Evolutionary conservation across 1,140 invertebrate species (phyloP), one percentile per base, ranked within the genome.

Genomic region (Eupeodes corollae): DNA sequence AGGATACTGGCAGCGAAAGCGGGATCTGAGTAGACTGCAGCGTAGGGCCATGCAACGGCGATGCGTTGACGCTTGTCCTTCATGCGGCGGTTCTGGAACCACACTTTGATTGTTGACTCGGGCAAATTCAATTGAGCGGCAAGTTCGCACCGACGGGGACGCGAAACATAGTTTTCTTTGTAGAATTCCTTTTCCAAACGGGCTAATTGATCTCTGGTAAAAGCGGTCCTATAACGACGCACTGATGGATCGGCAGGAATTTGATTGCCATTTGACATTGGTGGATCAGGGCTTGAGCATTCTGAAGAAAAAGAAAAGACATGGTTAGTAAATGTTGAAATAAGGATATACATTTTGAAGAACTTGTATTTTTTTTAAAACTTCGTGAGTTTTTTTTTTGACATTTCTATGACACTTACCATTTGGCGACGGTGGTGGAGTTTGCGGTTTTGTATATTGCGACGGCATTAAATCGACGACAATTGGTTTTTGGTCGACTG

Each of bases 51-150:
- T 0, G 88, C 82, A 42, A 97, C 79, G 0, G 92, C 88, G 69
- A 96, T 84, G 9, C 91, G 70, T 64, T 98, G 93, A 0, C 94
- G 76, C 58, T 98, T 98, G 71, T 98, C 92, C 65, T 98, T 98
- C 95, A 98, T 98, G n/a, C 95, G 76, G 12, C 95, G 79, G 60
- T 98, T 98, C 78, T 98, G 95, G 65, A 98, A 98, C 95, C 95
- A 98, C 3, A 98, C 92, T 84, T 99, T 99, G 49, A 99, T 99
- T 1, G 96, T 99, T 11, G 88, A 90, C 70, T 99, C 97, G 0
- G 95, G 92, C 1, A 99, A 73, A 53, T 89, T 85, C 13, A 99
- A 75, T 55, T 94, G 84, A 3, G 87, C 78, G 0, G 97, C 95
- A n/a, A 99, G 69, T 69, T 99, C 95, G 64, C 91, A 94, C 49